These are phyloP conservation scores for Meiosimyza decipiens DNA, from an alignment of 2,888 invertebrate genomes.

Conservation along the genomic window DNA sequence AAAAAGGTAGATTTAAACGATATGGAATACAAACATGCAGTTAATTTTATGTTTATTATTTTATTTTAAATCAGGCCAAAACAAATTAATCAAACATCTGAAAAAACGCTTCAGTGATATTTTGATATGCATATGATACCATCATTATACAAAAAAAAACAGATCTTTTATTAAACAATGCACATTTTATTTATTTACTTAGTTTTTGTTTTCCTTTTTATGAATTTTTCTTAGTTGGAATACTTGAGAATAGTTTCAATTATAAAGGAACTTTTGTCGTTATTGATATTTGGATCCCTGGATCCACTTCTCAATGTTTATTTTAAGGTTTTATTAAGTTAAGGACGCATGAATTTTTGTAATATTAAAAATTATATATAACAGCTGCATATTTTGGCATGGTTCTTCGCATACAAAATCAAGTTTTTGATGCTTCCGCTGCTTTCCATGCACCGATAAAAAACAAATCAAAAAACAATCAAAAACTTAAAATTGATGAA, in stretches of 20 bases:
- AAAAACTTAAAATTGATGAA: conserved; percentile 29
- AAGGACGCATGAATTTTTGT: conserved; percentile 24
- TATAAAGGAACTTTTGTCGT: neutral
- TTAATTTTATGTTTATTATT: no score
- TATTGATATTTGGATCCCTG: neutral
- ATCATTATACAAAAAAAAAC: neutral
- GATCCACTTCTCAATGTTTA: neutral
- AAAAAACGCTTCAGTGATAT: neutral
- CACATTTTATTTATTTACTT: conserved; percentile 5
- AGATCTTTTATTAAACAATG: neutral
- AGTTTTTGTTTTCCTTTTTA: conserved; percentile 16
- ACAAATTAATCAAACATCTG: no score
- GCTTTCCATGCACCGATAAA: conserved; percentile 52
- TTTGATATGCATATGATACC: neutral
- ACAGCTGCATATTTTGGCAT: no score
- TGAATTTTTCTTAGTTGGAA: conserved; percentile 23
- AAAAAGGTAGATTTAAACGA: no score
- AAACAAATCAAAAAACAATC: conserved; percentile 42
- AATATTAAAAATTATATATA: neutral
- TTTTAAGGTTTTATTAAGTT: conserved; percentile 26
- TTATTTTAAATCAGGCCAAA: no score
- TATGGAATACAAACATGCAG: no score
- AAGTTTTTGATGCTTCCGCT: conserved; percentile 53
- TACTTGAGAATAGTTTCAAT: conserved; percentile 25
- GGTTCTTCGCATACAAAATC: neutral